A percentile compares a stretch with the other conserved stretches of the same genome.
These are phyloP conservation scores for Spheniscus humboldti DNA, from an alignment of 2,797 vertebrate species.

Conservation along the genomic window DNA sequence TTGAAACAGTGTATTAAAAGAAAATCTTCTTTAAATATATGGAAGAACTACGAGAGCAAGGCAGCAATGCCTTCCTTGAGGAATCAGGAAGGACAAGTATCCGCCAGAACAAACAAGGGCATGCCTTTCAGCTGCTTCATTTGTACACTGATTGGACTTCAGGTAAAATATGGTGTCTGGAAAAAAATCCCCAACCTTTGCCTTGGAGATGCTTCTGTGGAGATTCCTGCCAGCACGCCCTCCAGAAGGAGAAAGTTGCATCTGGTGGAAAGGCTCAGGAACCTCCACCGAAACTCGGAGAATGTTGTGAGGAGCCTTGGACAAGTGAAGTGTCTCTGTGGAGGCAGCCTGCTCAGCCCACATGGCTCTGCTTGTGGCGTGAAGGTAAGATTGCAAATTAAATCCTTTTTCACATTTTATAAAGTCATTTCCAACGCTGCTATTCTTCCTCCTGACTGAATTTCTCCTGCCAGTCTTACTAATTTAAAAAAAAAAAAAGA, in stretches of 20 bases:
- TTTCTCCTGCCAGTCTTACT: background rate
- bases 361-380: background rate
- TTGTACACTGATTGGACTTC: background rate
- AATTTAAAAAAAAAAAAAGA: background rate
- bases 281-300: background rate
- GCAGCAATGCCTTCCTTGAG: background rate
- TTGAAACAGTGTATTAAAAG: background rate
- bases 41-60: background rate
- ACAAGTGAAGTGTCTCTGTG: background rate
- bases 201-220: background rate
- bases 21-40: background rate
- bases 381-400: slow-evolving; percentile 26
- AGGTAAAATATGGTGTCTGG: background rate
- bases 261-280: background rate
- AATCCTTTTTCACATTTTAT: background rate
- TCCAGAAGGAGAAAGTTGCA: background rate
- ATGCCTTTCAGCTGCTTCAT: background rate
- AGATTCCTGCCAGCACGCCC: background rate
- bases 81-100: background rate
- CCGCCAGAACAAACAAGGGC: background rate
- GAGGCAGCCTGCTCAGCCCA: background rate
- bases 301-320: background rate
- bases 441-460: background rate
- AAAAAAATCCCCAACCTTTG: background rate
- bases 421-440: background rate